Evolutionary conservation across 2,888 invertebrate species (phyloP).

Genomic region (Xylota segnis): DNA sequence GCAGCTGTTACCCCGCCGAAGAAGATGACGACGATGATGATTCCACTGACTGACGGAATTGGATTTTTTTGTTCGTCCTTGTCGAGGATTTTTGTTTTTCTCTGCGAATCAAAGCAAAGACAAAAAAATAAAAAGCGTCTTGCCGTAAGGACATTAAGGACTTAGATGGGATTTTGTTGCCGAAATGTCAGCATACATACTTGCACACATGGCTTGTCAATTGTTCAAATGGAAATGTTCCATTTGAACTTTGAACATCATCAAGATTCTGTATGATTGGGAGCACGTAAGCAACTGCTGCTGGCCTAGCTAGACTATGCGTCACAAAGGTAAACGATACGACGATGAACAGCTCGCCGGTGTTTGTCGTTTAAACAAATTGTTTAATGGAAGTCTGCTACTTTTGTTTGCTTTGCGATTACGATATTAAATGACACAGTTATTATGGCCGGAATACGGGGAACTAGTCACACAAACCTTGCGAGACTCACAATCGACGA

Average conservation of each 20-base stretch:
- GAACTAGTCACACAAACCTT: neutral
- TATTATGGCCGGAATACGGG: neutral
- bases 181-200: neutral
- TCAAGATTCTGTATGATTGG: conserved; percentile 4
- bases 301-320: conserved; percentile 48
- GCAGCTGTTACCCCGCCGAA: conserved; percentile 11
- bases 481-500: neutral
- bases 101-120: neutral
- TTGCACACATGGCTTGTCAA: neutral
- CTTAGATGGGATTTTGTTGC: neutral
- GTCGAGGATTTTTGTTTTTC: neutral
- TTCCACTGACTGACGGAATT: conserved; percentile 10
- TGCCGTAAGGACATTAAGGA: neutral
- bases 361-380: conserved; percentile 47
- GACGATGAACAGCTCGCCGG: neutral
- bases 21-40: conserved; percentile 33
- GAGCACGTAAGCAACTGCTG: conserved; percentile 10
- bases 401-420: conserved; percentile 55
- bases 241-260: conserved; percentile 24
- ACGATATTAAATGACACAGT: conserved; percentile 50
- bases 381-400: conserved; percentile 50
- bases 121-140: neutral
- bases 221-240: neutral
- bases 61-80: neutral
- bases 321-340: conserved; percentile 32